A percentile compares a stretch with the other conserved stretches of the same genome.
Conservation (phyloP, 2,113 vertebrate genomes). For the Onychostruthus taczanowskii region DNA sequence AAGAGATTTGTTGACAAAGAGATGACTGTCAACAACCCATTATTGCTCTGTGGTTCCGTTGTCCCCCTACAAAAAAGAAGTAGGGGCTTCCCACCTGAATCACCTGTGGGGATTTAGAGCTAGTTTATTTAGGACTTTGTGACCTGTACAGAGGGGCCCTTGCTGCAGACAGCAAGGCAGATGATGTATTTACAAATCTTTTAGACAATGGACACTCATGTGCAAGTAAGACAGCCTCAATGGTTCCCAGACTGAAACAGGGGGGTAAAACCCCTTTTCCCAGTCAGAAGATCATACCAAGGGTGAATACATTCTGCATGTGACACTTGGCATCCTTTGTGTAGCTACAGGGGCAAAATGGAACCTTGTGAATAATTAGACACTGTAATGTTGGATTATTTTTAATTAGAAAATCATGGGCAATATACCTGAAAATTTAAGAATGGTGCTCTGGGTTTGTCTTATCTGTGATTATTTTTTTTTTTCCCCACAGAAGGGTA, state of each 20-base stretch:
- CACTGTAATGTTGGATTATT: background rate
- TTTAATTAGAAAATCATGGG: background rate
- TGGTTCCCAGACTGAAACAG: background rate
- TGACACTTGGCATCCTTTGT: background rate
- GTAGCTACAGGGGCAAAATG: background rate
- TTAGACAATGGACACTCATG: background rate
- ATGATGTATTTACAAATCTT: background rate
- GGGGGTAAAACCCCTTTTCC: background rate
- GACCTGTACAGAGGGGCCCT: background rate
- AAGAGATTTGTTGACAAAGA: background rate
- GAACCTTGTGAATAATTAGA: background rate
- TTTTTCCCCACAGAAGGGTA: background rate
- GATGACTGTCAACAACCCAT: background rate
- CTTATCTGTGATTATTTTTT: background rate
- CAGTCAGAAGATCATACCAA: background rate
- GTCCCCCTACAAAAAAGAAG: background rate
- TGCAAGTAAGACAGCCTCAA: background rate
- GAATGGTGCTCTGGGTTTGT: background rate
- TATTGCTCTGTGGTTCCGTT: background rate
- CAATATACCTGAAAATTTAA: background rate
- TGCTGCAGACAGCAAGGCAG: background rate
- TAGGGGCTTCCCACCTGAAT: fast-evolving
- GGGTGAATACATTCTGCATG: background rate
- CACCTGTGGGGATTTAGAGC: background rate
- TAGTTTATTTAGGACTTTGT: background rate